These are phyloP conservation scores for Latrodectus elegans DNA, from an alignment of 2,888 invertebrate genomes.

Conservation along the genomic window DNA sequence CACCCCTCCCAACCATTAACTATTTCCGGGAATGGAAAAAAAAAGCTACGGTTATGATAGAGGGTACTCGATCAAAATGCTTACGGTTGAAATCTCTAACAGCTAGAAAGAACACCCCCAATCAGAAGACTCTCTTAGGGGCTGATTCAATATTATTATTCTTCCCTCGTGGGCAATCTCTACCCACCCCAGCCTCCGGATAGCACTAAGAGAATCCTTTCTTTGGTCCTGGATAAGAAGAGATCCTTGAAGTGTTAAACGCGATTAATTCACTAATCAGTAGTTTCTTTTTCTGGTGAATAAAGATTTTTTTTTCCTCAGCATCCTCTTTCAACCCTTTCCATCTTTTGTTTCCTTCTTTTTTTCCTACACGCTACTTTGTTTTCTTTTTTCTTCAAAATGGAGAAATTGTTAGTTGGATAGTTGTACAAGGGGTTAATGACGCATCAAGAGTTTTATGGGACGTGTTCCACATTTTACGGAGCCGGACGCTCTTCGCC, in stretches of 20 bases:
- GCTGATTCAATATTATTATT: constrained; percentile 59
- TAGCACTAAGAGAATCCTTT: neutral
- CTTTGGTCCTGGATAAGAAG: constrained; percentile 12
- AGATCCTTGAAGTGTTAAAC: constrained; percentile 42
- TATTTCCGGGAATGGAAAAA: too few species aligned
- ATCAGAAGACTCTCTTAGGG: neutral
- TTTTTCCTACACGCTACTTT: neutral
- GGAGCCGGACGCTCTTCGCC: too few species aligned
- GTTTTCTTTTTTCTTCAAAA: neutral
- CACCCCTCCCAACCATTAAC: too few species aligned
- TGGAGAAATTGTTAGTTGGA: neutral
- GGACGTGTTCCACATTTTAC: neutral
- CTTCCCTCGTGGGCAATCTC: constrained; percentile 25
- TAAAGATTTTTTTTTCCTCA: neutral
- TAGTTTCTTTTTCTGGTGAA: constrained; percentile 22
- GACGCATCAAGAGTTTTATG: neutral
- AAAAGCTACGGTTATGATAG: too few species aligned
- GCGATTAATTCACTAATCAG: constrained; percentile 58
- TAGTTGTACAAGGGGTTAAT: neutral
- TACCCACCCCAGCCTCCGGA: neutral
- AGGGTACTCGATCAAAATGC: too few species aligned
- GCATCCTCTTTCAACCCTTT: constrained; percentile 2
- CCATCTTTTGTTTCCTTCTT: neutral
- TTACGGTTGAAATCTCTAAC: neutral
- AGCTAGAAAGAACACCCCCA: constrained; percentile 1